Evolutionary conservation across 2,113 vertebrate species (phyloP).

Genomic region (Xiphophorus maculatus): DNA sequence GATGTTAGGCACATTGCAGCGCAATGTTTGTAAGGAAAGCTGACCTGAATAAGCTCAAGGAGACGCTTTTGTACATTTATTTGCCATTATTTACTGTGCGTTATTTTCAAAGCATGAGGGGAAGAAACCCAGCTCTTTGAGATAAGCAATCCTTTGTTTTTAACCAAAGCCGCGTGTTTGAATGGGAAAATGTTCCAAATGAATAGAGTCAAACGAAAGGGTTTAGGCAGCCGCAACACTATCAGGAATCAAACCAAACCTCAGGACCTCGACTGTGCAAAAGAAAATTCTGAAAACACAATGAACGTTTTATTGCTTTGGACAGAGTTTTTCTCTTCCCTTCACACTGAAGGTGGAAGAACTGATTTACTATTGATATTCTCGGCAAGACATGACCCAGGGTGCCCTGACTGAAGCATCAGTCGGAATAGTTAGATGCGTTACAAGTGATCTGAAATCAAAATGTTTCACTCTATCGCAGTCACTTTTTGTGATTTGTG

Average conservation of each 20-base stretch:
- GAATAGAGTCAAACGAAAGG: constrained; percentile 68
- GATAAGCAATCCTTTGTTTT: constrained; percentile 77
- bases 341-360: not conserved
- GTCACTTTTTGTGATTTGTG: constrained; percentile 10
- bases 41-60: constrained; percentile 64
- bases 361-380: not conserved
- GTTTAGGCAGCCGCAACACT: constrained; percentile 48
- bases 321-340: constrained; percentile 19
- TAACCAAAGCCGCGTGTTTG: constrained; percentile 73
- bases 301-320: constrained; percentile 40
- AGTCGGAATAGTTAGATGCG: constrained; percentile 13
- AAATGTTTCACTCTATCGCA: not conserved
- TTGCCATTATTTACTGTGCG: constrained; percentile 71
- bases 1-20: constrained; percentile 45
- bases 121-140: constrained; percentile 75
- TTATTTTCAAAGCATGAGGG: constrained; percentile 66
- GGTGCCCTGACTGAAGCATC: not conserved
- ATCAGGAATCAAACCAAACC: constrained; percentile 67
- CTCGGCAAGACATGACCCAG: not conserved
- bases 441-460: constrained; percentile 10
- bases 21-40: constrained; percentile 49
- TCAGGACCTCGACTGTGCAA: constrained; percentile 32
- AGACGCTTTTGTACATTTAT: constrained; percentile 68
- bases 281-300: constrained; percentile 28
- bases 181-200: constrained; percentile 73